phyloP scores from a whole-genome alignment of 2,113 vertebrate genomes.

The Callocephalon fimbriatum region DNA sequence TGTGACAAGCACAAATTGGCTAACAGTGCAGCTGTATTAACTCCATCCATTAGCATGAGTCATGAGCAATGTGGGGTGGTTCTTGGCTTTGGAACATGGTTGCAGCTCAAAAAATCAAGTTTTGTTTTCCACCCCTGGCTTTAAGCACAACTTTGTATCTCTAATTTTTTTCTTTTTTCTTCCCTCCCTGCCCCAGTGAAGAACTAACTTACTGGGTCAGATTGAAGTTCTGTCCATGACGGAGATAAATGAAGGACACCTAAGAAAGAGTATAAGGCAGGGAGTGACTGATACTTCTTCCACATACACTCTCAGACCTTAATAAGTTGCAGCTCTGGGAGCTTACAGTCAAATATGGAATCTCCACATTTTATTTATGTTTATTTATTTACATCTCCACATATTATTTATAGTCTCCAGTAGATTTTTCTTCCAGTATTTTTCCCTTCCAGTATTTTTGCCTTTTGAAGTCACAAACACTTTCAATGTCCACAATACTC shows the following conservation, averaged over 20 bases:
- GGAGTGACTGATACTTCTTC: background rate
- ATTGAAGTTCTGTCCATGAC: background rate
- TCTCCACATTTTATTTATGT: background rate
- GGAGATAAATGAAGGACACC: background rate
- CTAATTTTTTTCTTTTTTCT: rapidly evolving
- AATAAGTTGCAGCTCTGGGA: background rate
- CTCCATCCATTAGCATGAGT: background rate
- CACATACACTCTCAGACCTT: background rate
- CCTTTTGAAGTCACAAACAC: background rate
- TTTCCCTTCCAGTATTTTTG: background rate
- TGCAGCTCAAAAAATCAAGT: background rate
- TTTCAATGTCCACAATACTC: background rate
- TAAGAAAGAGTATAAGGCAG: background rate
- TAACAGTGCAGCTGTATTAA: background rate
- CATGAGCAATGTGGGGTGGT: background rate
- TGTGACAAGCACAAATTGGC: background rate
- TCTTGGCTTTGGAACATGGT: background rate
- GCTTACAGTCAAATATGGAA: background rate
- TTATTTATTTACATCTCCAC: background rate
- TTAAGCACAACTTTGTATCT: background rate
- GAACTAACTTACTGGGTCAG: background rate
- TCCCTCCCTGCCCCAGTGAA: background rate
- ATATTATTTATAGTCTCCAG: background rate
- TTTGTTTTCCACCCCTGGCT: background rate
- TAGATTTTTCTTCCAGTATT: background rate